Evolutionary conservation across 2,797 vertebrate genomes (phyloP).

Genomic region (Anabas testudineus): DNA sequence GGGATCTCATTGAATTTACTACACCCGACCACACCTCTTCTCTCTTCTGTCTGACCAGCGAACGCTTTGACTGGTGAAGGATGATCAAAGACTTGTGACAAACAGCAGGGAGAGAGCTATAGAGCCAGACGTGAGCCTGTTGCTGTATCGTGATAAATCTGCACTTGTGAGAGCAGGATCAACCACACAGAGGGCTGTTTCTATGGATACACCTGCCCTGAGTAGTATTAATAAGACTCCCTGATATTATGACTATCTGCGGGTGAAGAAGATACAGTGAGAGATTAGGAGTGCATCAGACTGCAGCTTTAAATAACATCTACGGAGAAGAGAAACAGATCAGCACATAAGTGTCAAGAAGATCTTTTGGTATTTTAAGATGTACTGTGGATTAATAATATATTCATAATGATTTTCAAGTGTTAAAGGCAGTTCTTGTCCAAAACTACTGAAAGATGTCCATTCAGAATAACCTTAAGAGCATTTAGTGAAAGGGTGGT

Average conservation of each 20-base stretch:
- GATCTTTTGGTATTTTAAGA: conserved; percentile 7
- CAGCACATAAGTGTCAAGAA: conserved; percentile 15
- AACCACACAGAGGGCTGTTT: conserved; percentile 73
- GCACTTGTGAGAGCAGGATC: conserved; percentile 55
- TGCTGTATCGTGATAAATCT: conserved; percentile 64
- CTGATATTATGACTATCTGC: conserved; percentile 48
- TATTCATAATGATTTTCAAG: too few species aligned
- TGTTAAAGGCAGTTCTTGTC: background rate
- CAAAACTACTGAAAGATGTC: background rate
- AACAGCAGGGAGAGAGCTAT: conserved; percentile 34
- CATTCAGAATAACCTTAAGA: conserved; percentile 9
- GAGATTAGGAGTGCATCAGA: conserved; percentile 34
- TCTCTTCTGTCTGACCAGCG: conserved; percentile 20
- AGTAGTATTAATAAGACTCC: conserved; percentile 49
- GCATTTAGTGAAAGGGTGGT: conserved; percentile 16
- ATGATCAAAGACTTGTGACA: conserved; percentile 50
- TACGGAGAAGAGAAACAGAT: conserved; percentile 23
- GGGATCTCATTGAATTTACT: conserved; percentile 59
- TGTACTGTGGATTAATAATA: conserved; percentile 6
- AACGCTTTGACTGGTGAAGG: conserved; percentile 46
- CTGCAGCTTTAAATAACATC: conserved; percentile 8
- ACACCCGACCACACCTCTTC: conserved; percentile 38
- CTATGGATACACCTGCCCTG: conserved; percentile 80
- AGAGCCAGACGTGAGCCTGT: conserved; percentile 37
- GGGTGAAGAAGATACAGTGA: conserved; percentile 28